phyloP scores from a whole-genome alignment of 2,113 vertebrate genomes.

The Lepisosteus osseus region DNA sequence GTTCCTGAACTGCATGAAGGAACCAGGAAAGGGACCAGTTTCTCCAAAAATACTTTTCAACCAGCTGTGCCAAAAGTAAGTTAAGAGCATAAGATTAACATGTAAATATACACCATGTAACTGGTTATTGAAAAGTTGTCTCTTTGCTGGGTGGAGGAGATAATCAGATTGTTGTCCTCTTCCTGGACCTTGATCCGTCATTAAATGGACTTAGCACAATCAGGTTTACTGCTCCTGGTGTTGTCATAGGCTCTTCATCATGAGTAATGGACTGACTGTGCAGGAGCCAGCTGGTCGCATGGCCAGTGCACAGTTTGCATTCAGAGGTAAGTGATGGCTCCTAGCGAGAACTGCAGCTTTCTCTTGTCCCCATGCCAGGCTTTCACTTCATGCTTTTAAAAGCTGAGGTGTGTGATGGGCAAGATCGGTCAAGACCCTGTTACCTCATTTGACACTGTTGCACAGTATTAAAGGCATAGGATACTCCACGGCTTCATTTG shows the following conservation, averaged over 20 bases:
- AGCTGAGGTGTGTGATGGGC: constrained; percentile 33
- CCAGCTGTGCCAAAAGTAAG: constrained; percentile 96
- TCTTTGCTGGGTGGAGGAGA: too few relatives aligned
- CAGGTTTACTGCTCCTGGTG: too few relatives aligned
- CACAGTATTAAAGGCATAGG: too few relatives aligned
- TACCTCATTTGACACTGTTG: too few relatives aligned
- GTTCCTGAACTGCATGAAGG: constrained; percentile 94
- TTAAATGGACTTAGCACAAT: too few relatives aligned
- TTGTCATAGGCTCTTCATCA: too few relatives aligned
- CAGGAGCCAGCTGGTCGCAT: neutral
- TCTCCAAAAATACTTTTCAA: constrained; percentile 92
- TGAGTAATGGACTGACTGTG: too few relatives aligned
- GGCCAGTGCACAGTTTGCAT: neutral
- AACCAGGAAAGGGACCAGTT: constrained; percentile 82
- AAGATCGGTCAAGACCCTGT: constrained; percentile 40
- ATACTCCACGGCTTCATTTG: too few relatives aligned
- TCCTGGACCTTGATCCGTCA: too few relatives aligned
- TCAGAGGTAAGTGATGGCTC: neutral
- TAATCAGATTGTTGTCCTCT: too few relatives aligned
- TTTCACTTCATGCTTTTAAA: constrained; percentile 24
- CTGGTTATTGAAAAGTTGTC: too few relatives aligned
- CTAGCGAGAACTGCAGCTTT: constrained; percentile 26
- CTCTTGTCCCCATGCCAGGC: constrained; percentile 11
- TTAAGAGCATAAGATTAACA: neutral
- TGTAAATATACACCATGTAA: too few relatives aligned